Evolutionary conservation across 2,113 vertebrate species (phyloP), one percentile per base, ranked within the genome.

Genomic region (Nerophis ophidion): DNA sequence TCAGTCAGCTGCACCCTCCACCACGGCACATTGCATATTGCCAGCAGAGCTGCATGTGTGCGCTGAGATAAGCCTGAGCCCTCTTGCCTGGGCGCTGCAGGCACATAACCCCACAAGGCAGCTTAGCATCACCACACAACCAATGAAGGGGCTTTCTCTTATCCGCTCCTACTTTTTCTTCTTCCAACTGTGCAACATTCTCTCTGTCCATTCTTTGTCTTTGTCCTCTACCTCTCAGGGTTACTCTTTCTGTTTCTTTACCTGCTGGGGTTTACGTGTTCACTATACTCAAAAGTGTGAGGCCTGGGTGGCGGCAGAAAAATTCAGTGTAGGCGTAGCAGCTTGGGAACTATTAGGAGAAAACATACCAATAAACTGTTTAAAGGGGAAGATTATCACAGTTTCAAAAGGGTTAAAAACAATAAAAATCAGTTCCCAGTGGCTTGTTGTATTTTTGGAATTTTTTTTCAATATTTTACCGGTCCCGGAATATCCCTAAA

Each of bases 31-130:
- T 47, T 56, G 71, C 73, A 7, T 44, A 62, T 46, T 71, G 81
- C 86, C 86, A 84, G 80, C 66, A 53, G 78, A 71, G 78, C 81
- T 70, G 81, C 78, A 79, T 83, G 82, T 88, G 84, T 75, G 78
- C 7, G 17, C 65, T 15, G 70, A 86, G 84, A 86, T 86, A 85
- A 88, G 77, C 70, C 66, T 33, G n/a, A 71, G 67, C 74, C 71
- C 68, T 44, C 75, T 74, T 60, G 74, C 75, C 65, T 78, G 71
- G 81, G 79, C 49, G 53, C 65, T 48, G 56, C 36, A 48, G 74
- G 72, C 79, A 79, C 74, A 52, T 73, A 79, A 77, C 77, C 77
- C 69, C 77, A 69, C 69, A 68, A 80, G 71, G 78, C 76, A 76
- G 81, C 81, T 81, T 75, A 76, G 79, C 70, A 61, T 49, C 68